These are phyloP conservation scores for Ophioderma brevispina DNA, from an alignment of 35 echinoderm and acorn worm species.

Conservation along the genomic window DNA sequence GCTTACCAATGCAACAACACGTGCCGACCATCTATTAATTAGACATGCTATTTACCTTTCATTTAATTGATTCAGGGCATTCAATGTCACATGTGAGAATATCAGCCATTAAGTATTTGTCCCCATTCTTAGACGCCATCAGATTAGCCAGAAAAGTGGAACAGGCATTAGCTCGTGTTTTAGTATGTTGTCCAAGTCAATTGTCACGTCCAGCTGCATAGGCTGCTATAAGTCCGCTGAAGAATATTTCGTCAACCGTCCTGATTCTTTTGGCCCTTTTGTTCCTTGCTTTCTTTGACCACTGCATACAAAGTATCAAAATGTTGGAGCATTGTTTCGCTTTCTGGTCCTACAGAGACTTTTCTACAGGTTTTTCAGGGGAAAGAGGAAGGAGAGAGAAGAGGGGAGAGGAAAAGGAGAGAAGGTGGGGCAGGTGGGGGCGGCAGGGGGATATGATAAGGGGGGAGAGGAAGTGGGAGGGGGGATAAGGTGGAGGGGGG, in stretches of 20 bases:
- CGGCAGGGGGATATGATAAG: slow-evolving; percentile 10
- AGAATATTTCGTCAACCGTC: slow-evolving; percentile 2
- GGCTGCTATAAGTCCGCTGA: slow-evolving; percentile 14
- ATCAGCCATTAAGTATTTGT: neutral
- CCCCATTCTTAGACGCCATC: no score
- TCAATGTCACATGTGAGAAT: neutral
- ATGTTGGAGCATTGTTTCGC: slow-evolving; percentile 16
- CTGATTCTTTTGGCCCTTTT: neutral
- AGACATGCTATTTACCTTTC: neutral
- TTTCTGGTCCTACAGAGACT: no score
- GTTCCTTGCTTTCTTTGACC: neutral
- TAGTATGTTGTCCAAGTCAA: neutral
- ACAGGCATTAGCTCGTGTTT: slow-evolving; percentile 17
- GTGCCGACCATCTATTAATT: neutral
- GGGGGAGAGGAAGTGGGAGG: no score
- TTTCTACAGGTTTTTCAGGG: no score
- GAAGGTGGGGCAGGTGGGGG: slow-evolving; percentile 17
- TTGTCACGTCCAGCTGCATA: slow-evolving; percentile 12
- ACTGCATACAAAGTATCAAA: slow-evolving; percentile 36
- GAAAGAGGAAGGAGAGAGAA: no score
- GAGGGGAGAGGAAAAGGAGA: no score
- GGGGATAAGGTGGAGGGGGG: no score
- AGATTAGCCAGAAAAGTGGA: slow-evolving; percentile 32
- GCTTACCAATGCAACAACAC: neutral
- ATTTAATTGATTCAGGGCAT: neutral